phyloP scores from a whole-genome alignment of 2,888 invertebrate genomes.

The Idaea dimidiata region DNA sequence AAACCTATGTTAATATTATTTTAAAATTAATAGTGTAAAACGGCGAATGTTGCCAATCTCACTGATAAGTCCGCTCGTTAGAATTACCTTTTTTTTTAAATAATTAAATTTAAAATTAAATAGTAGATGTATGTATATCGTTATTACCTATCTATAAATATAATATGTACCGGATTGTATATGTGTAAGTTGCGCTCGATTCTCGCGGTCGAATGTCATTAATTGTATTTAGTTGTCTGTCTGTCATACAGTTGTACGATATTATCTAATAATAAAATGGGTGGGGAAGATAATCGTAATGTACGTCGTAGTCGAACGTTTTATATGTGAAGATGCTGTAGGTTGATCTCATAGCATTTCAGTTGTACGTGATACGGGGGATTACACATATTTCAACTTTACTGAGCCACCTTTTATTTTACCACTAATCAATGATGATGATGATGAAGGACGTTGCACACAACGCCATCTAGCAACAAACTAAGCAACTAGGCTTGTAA shows the following conservation, averaged over 20 bases:
- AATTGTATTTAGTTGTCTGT: constrained; percentile 68
- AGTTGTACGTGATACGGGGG: constrained; percentile 44
- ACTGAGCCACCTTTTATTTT: constrained; percentile 41
- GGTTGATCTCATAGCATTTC: constrained; percentile 76
- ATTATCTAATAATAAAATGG: constrained; percentile 59
- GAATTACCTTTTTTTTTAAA: constrained; percentile 30
- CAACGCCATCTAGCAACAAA: too few species aligned
- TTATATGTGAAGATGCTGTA: constrained; percentile 74
- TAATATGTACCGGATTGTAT: constrained; percentile 58
- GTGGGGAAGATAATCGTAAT: constrained; percentile 67
- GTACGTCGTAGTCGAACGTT: constrained; percentile 66
- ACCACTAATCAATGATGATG: too few species aligned
- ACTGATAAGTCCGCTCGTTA: constrained; percentile 24
- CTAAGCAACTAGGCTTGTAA: too few species aligned
- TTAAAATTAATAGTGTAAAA: constrained; percentile 52
- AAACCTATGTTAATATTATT: constrained; percentile 48
- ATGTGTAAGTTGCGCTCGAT: constrained; percentile 73
- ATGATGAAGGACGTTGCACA: too few species aligned
- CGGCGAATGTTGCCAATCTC: neutral
- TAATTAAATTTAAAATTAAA: constrained; percentile 59
- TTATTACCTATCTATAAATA: constrained; percentile 43
- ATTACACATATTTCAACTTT: constrained; percentile 77
- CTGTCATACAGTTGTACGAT: constrained; percentile 72
- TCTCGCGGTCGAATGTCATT: constrained; percentile 50
- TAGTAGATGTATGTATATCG: constrained; percentile 72